These are phyloP conservation scores for Kryphioiulus occultus DNA, from an alignment of 2,888 invertebrate species.

Conservation along the genomic window DNA sequence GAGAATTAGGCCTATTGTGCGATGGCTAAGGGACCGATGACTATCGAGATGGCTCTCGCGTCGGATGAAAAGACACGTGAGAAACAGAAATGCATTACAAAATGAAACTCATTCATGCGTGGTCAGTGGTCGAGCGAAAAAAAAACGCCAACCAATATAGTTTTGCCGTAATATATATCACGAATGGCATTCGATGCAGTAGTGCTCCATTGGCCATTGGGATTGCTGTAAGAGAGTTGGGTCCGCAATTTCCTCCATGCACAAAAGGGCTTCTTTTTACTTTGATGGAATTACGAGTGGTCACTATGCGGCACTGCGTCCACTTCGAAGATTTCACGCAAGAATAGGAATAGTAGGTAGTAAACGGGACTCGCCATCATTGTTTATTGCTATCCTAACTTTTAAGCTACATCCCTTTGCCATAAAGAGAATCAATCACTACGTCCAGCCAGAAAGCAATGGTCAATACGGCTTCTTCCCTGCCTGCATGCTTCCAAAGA, in stretches of 20 bases:
- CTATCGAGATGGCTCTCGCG: background rate
- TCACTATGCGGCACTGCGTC: constrained; percentile 1
- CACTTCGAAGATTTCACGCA: constrained; percentile 28
- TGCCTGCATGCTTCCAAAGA: background rate
- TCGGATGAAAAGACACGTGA: background rate
- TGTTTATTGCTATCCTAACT: constrained; percentile 44
- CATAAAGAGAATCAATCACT: constrained; percentile 46
- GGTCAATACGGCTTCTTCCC: background rate
- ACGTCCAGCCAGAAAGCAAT: background rate
- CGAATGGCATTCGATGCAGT: background rate
- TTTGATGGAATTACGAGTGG: constrained; percentile 43
- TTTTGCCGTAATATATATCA: constrained; percentile 17
- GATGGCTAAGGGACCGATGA: background rate
- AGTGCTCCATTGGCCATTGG: background rate
- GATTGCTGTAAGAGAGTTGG: background rate
- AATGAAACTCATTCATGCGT: background rate
- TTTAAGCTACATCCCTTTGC: constrained; percentile 44
- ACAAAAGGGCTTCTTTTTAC: constrained; percentile 22
- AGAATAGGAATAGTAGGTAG: constrained; percentile 42
- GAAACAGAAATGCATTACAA: constrained; percentile 23
- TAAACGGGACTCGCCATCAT: constrained; percentile 43
- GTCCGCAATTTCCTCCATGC: constrained; percentile 13
- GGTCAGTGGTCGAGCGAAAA: background rate
- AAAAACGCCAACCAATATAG: constrained; percentile 41
- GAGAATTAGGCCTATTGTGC: background rate